Base-by-base conservation (phyloP, 2,888 invertebrate genomes). In the Pristionchus mayeri region DNA sequence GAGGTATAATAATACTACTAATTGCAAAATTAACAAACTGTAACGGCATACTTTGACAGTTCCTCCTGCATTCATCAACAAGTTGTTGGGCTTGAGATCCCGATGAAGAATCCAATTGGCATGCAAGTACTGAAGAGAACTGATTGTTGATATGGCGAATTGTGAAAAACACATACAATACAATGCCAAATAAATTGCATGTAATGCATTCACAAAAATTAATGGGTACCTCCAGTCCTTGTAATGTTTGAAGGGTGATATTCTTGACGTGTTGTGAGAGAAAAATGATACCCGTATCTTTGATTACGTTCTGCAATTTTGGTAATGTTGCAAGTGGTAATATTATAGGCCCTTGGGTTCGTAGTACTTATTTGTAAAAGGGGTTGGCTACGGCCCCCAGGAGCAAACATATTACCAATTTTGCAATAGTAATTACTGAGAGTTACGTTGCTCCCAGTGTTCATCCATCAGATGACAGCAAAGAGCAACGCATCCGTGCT, bases 1-100 rank as follows among this genome's bases (percentile, higher is more conserved):
- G n/a, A n/a, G n/a, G n/a, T n/a, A n/a, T n/a, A n/a, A n/a, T n/a
- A n/a, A n/a, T n/a, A n/a, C n/a, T n/a, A n/a, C n/a, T n/a, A n/a
- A n/a, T n/a, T n/a, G n/a, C n/a, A n/a, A n/a, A n/a, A 75, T 1
- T 24, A 44, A 48, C 21, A 13, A 44, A 27, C 75, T 27, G 0
- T 40, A 67, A 67, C 40, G 3, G 63, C 34, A 37, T 57, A 81
- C 81, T 94, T 99, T 99, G 9, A 99, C 94, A 34, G 98, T 95
- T 7, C 99, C 99, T 89, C 96, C 95, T 40, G 95, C 95, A 93
- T 98, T 97, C 37, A 99, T 96, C 40, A 99, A 94, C 92, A 99
- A 95, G 94, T 99, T 99, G 93, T 99, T 99, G 0, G 99, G 99
- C 93, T 99, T 99, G 90, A 99, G 94, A 95, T 99, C 99, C 94